Base-by-base conservation (phyloP, 2,797 vertebrate genomes). In the Sebastolobus altivelis region DNA sequence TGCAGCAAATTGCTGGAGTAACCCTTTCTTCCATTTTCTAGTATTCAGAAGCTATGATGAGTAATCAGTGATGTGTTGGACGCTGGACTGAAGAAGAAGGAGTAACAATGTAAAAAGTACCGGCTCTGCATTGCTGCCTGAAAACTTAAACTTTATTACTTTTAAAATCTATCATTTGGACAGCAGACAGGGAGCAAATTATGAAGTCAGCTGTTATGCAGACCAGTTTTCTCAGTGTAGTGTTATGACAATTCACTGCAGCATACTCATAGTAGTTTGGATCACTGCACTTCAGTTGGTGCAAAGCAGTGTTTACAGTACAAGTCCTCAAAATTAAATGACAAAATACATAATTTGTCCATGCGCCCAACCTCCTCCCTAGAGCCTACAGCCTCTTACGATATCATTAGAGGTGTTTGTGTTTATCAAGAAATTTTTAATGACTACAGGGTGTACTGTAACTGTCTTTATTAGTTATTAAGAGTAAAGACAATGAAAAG, bases 141-240 rank as follows among this genome's bases (percentile, higher is more conserved):
- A 52, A 38, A 25, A 25, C 25, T 25, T 25, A 58, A 58, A 29
- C 27, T 60, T 33, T 60, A 27, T 12, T 37, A 12, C 18, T 35
- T 11, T n/a, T 35, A 18, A 46, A 52, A 52, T 33, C 18, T 52
- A 52, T 18, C 35, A 29, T 18, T 40, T 31, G 27, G 8, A 72
- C 18, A 60, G n/a, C 49, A 52, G 49, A 4, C 49, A 62, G 56
- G 4, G 49, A 40, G 9, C 27, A 63, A 29, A 12, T 65, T 52
- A 73, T 37, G 49, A 62, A 72, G 73, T 67, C 68, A 63, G 31
- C 9, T 72, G 61, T 75, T 49, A 40, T 65, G 54, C 67, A 56
- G 72, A 58, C 5, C 4, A 65, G 18, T 35, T 49, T 73, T 70
- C 13, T 55, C 27, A 43, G 25, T 20, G n/a, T 33, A 43, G 33